A percentile compares a stretch with the other conserved stretches of the same genome.
Conservation (phyloP, 2,113 vertebrate genomes). For the Psammodynastes pulverulentus region DNA sequence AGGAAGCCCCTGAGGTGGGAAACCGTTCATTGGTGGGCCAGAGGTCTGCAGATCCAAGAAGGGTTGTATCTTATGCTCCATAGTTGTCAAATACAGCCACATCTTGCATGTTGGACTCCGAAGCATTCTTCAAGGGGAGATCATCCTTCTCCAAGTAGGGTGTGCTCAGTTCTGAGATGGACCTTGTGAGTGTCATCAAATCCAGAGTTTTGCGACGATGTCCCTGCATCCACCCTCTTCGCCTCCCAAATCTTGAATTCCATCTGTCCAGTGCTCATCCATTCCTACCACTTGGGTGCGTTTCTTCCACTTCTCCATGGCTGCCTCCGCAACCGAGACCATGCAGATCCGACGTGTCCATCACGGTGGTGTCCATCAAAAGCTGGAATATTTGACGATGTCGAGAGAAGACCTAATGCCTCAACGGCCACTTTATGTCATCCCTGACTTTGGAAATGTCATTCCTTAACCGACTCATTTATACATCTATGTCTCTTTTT, state of each 20-base stretch:
- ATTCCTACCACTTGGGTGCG: background rate
- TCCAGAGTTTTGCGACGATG: background rate
- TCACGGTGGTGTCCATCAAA: background rate
- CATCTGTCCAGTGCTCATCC: background rate
- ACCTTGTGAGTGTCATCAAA: background rate
- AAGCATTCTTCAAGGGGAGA: background rate
- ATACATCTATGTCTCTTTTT: background rate
- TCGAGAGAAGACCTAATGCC: background rate
- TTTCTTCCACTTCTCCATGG: background rate
- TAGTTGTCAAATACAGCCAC: background rate
- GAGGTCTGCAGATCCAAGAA: background rate
- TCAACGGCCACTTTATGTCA: background rate
- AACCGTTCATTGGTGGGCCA: no score
- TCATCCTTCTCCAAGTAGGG: no score
- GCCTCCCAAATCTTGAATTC: background rate
- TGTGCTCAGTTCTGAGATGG: background rate
- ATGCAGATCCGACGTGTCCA: background rate
- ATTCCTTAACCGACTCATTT: background rate
- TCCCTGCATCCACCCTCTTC: background rate
- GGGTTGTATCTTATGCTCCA: background rate
- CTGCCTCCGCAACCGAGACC: background rate
- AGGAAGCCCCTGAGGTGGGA: background rate
- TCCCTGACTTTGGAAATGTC: background rate
- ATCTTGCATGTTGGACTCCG: background rate
- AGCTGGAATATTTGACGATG: background rate